These are phyloP conservation scores for Syrphus vitripennis DNA, from an alignment of 2,888 invertebrate species.

Conservation along the genomic window DNA sequence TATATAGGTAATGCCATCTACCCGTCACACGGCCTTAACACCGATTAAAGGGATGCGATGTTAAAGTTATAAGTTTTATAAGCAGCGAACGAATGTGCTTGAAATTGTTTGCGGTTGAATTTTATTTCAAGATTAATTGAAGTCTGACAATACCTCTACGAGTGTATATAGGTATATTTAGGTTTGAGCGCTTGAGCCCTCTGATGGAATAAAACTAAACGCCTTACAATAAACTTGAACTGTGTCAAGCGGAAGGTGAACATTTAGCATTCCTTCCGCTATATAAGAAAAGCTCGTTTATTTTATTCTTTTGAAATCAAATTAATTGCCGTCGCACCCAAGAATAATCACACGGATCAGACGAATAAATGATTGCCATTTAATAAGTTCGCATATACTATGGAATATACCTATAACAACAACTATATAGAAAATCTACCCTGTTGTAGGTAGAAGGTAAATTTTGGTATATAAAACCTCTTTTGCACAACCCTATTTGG, in stretches of 20 bases:
- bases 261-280: constrained; percentile 33
- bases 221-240: constrained; percentile 65
- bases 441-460: neutral
- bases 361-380: constrained; percentile 71
- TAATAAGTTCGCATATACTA: constrained; percentile 66
- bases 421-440: neutral
- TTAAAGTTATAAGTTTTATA: constrained; percentile 15
- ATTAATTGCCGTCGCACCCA: constrained; percentile 65
- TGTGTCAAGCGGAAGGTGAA: constrained; percentile 70
- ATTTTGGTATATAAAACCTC: constrained; percentile 30
- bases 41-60: constrained; percentile 36
- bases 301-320: constrained; percentile 57
- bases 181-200: neutral
- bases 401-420: neutral
- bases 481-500: constrained; percentile 46
- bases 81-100: constrained; percentile 35
- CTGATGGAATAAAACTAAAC: constrained; percentile 36
- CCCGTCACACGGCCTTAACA: constrained; percentile 18
- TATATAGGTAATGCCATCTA: constrained; percentile 1
- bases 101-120: constrained; percentile 72
- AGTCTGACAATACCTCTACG: constrained; percentile 72
- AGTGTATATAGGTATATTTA: neutral
- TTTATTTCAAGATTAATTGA: constrained; percentile 67
- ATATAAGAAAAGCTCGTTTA: constrained; percentile 26
- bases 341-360: constrained; percentile 69